Evolutionary conservation across 2,113 vertebrate species (phyloP), one percentile per base, ranked within the genome.

Genomic region (Apaloderma vittatum): DNA sequence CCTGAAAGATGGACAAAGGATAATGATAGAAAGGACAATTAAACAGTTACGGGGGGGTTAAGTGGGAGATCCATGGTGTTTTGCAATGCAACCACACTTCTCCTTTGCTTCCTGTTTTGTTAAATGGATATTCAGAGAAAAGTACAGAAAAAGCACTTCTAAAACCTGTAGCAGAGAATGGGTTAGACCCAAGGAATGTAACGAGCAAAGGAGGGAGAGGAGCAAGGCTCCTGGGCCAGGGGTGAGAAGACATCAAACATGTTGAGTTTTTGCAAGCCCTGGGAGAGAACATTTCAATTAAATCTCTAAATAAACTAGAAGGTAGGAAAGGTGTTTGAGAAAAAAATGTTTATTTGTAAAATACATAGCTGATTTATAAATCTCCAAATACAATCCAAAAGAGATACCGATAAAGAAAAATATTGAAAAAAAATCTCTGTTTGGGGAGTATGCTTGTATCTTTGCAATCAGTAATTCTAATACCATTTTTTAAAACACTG

Each of bases 271-370:
- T 30, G 23, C 54, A 57, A 30, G 3, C 14, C 74, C 37, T 32
- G 16, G 4, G 45, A 65, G 66, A 76, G 48, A 91, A 54, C 8
- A 93, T 92, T 90, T 95, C 90, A 80, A 83, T 86, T 79, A 93
- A 90, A 66, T 30, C 85, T 66, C 66, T 40, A 94, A 92, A 82
- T 57, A 57, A 93, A 85, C 29, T 59, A 58, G 22, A 58, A 85
- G 45, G 81, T 34, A 36, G 62, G 9, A 65, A 40, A 82, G 15
- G 8, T 54, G 10, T 73, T 75, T 66, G 49, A 58, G 62, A 68
- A 95, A 85, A 34, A 4, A 48, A 3, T 34, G 54, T 48, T 68
- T 54, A 45, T 59, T 89, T 86, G n/a, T 55, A 51, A 86, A 70
- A 40, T 80, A 73, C 32, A 32, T 2, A 61, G 32, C 32, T 13